Percentiles rank a stretch among this genome's conserved stretches.
These are phyloP conservation scores for Lithosia quadra DNA, from an alignment of 2,888 invertebrate genomes.

Conservation along the genomic window DNA sequence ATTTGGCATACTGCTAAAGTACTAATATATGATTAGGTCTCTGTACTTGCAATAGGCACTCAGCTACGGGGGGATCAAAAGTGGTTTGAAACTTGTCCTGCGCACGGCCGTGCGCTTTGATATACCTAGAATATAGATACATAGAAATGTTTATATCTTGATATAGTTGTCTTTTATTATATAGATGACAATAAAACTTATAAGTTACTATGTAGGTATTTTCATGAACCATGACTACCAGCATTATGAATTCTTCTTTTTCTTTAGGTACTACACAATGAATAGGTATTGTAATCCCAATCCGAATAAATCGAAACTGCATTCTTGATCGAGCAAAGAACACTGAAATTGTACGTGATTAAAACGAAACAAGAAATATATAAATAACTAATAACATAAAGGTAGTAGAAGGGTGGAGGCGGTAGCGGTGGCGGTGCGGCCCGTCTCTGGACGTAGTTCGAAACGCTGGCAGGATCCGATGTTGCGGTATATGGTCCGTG, in stretches of 20 bases:
- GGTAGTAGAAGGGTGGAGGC: slow-evolving; percentile 45
- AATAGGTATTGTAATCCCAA: neutral
- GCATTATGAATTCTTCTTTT: neutral
- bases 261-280: neutral
- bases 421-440: slow-evolving; percentile 48
- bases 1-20: too few relatives aligned
- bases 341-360: slow-evolving; percentile 33
- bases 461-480: slow-evolving; percentile 65
- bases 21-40: too few relatives aligned
- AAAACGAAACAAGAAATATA: slow-evolving; percentile 62
- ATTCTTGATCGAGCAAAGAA: neutral
- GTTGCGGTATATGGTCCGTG: slow-evolving; percentile 83
- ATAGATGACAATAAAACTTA: too few relatives aligned
- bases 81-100: too few relatives aligned
- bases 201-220: too few relatives aligned
- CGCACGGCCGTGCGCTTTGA: too few relatives aligned
- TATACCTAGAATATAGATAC: too few relatives aligned
- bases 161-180: too few relatives aligned
- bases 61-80: too few relatives aligned
- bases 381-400: slow-evolving; percentile 56
- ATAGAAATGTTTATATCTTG: too few relatives aligned
- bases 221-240: too few relatives aligned
- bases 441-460: slow-evolving; percentile 45
- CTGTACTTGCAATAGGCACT: too few relatives aligned
- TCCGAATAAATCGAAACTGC: neutral